phyloP scores from a whole-genome alignment of 2,113 vertebrate genomes.

The Cinclus cinclus region DNA sequence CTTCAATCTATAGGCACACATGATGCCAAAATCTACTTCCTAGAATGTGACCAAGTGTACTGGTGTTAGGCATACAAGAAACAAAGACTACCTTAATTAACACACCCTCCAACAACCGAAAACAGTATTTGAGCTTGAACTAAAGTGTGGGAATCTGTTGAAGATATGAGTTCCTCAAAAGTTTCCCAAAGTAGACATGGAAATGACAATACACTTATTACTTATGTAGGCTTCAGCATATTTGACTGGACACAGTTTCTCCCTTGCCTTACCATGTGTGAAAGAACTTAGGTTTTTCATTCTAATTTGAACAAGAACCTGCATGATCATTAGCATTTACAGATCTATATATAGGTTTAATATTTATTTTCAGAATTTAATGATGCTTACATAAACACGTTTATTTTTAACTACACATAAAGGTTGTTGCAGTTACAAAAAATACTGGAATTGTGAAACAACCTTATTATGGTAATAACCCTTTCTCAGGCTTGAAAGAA shows the following conservation, averaged over 20 bases:
- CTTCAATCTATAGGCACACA: not conserved
- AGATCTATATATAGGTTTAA: not conserved
- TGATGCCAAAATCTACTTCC: not conserved
- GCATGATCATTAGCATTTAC: not conserved
- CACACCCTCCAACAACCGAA: not conserved
- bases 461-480: not conserved
- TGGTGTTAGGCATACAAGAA: not conserved
- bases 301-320: not conserved
- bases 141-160: not conserved
- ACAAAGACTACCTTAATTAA: not conserved
- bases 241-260: not conserved
- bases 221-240: not conserved
- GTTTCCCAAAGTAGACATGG: not conserved
- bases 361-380: not conserved
- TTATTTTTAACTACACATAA: not conserved
- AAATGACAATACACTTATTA: not conserved
- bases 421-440: not conserved
- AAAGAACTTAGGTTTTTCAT: not conserved
- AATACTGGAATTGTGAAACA: not conserved
- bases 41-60: not conserved
- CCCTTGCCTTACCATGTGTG: not conserved
- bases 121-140: not conserved
- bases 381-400: not conserved
- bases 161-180: not conserved
- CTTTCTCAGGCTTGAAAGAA: not conserved